Evolutionary conservation across 2,113 vertebrate genomes (phyloP), one percentile per base, ranked within the genome.

Genomic region (Urocynchramus pylzowi): DNA sequence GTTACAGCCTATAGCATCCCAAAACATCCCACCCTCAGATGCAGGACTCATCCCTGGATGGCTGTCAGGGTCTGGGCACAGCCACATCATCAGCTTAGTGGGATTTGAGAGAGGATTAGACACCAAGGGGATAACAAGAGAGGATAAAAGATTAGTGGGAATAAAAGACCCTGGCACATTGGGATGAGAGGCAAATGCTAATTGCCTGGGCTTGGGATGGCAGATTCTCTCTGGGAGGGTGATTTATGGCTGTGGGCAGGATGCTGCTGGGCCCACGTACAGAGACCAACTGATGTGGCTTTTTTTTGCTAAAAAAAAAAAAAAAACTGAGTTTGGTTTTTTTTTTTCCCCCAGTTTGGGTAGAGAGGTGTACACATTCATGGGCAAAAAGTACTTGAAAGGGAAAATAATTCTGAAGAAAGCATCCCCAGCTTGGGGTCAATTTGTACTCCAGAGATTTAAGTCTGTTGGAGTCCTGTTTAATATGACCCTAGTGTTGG

Each of bases 41-140:
- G 59, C 52, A 56, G 54, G 44, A 67, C 44, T 67, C 47, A 41
- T 57, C 61, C 65, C 69, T 35, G 82, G n/a, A 4, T 26, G 56
- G 42, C 39, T 92, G 59, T 33, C 35, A 59, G 90, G 35, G 35
- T 2, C 73, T 39, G 67, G 77, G 33, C 82, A 90, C 33, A 18
- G 71, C 77, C 71, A 61, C 16, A 0, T 57, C 84, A 83, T 80
- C 6, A 1, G 82, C 77, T 96, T 76, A 82, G 69, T 15, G 17
- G 64, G 60, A 92, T 76, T 59, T 4, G 27, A 54, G 77, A 54
- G 64, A 78, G 68, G 76, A 95, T 90, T 79, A 91, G 61, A 65
- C 71, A 88, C 86, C 20, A 10, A 81, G 20, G 74, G 87, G 91
- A 95, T 95, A 95, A 93, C 81, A 87, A 81, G 61, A 84, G 77